A percentile compares a stretch with the other conserved stretches of the same genome.
Evolutionary conservation across 2,888 invertebrate genomes (phyloP).

Genomic region (Morpho achilles): DNA sequence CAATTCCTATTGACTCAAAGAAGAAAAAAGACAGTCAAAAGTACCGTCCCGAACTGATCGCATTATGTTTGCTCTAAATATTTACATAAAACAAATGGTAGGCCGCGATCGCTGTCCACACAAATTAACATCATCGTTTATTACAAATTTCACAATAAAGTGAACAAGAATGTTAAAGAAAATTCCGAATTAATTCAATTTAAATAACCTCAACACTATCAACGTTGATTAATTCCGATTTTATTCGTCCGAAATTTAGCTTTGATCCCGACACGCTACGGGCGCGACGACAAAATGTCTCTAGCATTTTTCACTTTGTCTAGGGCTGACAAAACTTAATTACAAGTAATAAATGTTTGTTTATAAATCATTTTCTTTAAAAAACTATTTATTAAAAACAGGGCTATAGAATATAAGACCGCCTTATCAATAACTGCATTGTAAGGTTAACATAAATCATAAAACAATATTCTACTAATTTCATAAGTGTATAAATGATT

Average conservation of each 20-base stretch:
- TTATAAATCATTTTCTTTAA: no score
- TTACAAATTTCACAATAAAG: slow-evolving; percentile 7
- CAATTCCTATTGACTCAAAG: no score
- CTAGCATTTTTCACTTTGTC: slow-evolving; percentile 57
- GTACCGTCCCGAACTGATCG: no score
- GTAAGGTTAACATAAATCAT: no score
- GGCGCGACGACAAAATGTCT: slow-evolving; percentile 63
- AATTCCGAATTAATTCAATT: slow-evolving; percentile 26
- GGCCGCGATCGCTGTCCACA: background rate
- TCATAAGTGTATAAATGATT: no score
- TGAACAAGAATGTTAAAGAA: background rate
- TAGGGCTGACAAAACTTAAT: slow-evolving; percentile 2
- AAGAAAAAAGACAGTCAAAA: no score
- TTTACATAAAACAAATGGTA: slow-evolving; percentile 1
- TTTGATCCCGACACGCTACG: slow-evolving; percentile 72
- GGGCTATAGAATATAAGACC: no score
- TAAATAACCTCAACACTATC: slow-evolving; percentile 48
- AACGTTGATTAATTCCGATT: slow-evolving; percentile 72
- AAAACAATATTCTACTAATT: no score
- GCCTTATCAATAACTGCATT: no score
- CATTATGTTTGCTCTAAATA: slow-evolving; percentile 2
- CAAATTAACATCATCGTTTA: slow-evolving; percentile 1
- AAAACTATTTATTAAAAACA: no score
- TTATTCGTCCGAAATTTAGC: slow-evolving; percentile 74
- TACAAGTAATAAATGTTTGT: no score